Evolutionary conservation across 2,797 vertebrate species (phyloP).

Genomic region (Eremophila alpestris): DNA sequence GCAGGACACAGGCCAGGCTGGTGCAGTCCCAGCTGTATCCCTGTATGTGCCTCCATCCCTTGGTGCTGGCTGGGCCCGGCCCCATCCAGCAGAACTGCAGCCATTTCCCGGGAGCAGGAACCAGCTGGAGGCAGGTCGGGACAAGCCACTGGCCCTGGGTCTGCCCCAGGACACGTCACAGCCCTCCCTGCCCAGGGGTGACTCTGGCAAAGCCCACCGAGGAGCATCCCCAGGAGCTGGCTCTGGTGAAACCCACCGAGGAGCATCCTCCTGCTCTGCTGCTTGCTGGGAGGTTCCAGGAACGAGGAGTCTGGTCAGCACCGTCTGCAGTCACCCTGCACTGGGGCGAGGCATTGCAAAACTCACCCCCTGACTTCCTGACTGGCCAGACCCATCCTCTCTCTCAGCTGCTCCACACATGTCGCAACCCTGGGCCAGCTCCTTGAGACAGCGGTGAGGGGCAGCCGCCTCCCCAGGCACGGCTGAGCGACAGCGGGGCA

Average conservation of each 20-base stretch:
- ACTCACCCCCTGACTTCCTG: not conserved
- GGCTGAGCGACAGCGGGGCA: rapidly evolving
- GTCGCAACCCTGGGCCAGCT: rapidly evolving
- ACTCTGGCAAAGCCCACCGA: not conserved
- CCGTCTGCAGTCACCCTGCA: not conserved
- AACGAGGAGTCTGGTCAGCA: not conserved
- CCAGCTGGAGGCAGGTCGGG: not conserved
- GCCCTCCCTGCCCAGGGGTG: not conserved
- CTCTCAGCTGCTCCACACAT: rapidly evolving
- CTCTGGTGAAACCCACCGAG: rapidly evolving
- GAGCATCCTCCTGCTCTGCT: not conserved
- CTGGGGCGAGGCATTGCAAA: not conserved
- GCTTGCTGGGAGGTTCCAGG: not conserved
- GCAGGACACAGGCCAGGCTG: not conserved
- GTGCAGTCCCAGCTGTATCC: rapidly evolving
- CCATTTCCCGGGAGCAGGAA: not conserved
- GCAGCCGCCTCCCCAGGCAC: rapidly evolving
- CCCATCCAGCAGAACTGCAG: not conserved
- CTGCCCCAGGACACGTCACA: not conserved
- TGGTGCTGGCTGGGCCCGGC: not conserved
- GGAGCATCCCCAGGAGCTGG: not conserved
- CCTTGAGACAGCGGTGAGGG: rapidly evolving
- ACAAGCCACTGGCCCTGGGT: not conserved
- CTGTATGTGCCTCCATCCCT: not conserved
- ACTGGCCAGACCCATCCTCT: not conserved